Base-by-base conservation (phyloP, 2,113 vertebrate species). In the Brachypteracias leptosomus region DNA sequence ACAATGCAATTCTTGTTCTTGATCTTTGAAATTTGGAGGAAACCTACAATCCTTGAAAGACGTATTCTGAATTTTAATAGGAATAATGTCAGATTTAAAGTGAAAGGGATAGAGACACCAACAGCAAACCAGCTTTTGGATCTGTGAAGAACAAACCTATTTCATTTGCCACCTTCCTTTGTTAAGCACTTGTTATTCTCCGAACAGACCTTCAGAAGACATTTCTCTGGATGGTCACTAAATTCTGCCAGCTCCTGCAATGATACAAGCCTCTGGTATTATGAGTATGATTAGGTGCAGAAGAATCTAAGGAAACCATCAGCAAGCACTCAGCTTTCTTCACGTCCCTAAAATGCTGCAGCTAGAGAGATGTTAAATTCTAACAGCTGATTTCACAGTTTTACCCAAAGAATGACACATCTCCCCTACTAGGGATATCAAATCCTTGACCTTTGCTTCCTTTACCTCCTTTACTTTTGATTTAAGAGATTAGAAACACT, bases 381-480 rank as follows among this genome's bases (percentile, higher is more conserved):
- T 97, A 97, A 96, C 89, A 95, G 71, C 62, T 57, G 84, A 97
- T 97, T 98, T 97, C 93, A 97, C 77, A 95, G 78, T 93, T 97
- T 97, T 96, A 94, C 82, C 7, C 26, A 93, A 96, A 95, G 46
- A 59, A 93, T 66, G 73, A 82, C 93, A 66, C 91, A 85, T 94
- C 82, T 97, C 84, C 85, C 72, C 94, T 88, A 77, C 81, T 86
- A 94, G 29, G 19, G 46, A 65, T 93, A 97, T 97, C 73, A 97
- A 97, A 97, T 97, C 62, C 73, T 94, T 97, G 95, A 96, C 93
- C 85, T 97, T 96, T 97, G 29, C 74, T 96, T 96, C 71, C 91
- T 97, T 97, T 94, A 33, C 73, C 66, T 82, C 58, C 61, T 96
- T 97, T 89, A 78, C 38, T 95, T 95, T 95, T 96, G 90, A 97